phyloP scores from a whole-genome alignment of 1,140 invertebrate species.

The Hestina assimilis region DNA sequence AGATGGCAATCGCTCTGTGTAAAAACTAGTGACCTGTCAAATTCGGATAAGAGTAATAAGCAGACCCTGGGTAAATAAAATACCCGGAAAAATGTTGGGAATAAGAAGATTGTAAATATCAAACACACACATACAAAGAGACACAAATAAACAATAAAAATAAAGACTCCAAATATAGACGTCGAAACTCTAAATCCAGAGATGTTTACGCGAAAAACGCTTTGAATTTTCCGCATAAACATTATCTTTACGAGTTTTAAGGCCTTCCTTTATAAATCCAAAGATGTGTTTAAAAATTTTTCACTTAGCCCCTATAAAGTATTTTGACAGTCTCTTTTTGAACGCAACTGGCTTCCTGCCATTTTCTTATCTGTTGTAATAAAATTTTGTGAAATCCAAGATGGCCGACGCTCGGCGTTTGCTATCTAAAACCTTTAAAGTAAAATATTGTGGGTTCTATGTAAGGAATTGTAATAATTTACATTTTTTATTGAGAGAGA shows the following conservation, averaged over 20 bases:
- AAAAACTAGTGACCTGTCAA: too few species aligned
- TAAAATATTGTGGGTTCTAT: conserved; percentile 23
- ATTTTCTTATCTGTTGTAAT: conserved; percentile 33
- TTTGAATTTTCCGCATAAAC: too few species aligned
- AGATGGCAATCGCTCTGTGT: too few species aligned
- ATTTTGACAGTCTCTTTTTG: conserved; percentile 27
- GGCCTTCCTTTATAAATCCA: not conserved
- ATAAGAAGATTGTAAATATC: too few species aligned
- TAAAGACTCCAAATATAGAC: not conserved
- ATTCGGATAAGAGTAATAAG: too few species aligned
- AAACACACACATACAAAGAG: not conserved
- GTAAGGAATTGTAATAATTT: conserved; percentile 12
- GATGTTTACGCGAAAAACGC: too few species aligned
- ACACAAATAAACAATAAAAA: not conserved
- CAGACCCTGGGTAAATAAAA: too few species aligned
- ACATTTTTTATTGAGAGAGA: conserved; percentile 2
- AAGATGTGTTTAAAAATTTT: conserved; percentile 24
- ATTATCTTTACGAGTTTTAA: not conserved
- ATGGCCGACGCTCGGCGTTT: conserved; percentile 21
- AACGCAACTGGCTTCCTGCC: conserved; percentile 23
- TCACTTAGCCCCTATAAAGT: conserved; percentile 25
- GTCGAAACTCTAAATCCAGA: not conserved
- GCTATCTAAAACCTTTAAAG: conserved; percentile 26
- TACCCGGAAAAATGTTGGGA: too few species aligned
- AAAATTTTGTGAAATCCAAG: conserved; percentile 33